phyloP scores from a whole-genome alignment of 2,113 vertebrate species.

The Carassius carassius region DNA sequence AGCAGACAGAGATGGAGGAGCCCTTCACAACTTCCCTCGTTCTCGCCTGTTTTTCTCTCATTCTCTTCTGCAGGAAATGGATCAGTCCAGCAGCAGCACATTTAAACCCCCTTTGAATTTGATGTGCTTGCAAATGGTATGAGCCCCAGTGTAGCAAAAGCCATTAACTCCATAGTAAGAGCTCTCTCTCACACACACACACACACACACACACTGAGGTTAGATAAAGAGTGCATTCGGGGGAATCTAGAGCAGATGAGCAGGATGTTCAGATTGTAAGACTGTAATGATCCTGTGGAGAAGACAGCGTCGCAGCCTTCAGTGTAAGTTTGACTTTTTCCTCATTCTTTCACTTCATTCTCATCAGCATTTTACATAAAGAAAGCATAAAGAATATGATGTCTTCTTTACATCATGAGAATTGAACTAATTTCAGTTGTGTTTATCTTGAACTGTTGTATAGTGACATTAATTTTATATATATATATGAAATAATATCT shows the following conservation, averaged over 20 bases:
- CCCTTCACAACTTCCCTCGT: not conserved
- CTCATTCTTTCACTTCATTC: not conserved
- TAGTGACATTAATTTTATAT: not conserved
- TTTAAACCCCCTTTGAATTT: slow-evolving; percentile 4
- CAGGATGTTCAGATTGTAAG: not conserved
- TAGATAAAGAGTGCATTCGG: not conserved
- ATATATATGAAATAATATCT: not conserved
- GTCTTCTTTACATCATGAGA: not conserved
- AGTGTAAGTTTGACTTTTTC: slow-evolving; percentile 39
- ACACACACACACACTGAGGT: not conserved
- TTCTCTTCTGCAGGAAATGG: slow-evolving; percentile 24
- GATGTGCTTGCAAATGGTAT: slow-evolving; percentile 45
- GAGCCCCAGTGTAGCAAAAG: slow-evolving; percentile 34
- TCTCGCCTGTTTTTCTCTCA: not conserved
- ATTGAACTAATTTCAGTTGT: not conserved
- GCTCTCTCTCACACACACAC: slow-evolving; percentile 13
- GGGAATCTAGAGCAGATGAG: not conserved
- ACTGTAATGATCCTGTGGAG: slow-evolving; percentile 36
- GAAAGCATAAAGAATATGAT: not conserved
- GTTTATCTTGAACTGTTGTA: not conserved
- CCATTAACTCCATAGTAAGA: not conserved
- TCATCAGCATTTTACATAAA: not conserved
- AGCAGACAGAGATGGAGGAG: too few relatives aligned
- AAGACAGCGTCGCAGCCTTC: slow-evolving; percentile 38
- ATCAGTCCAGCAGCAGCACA: slow-evolving; percentile 11